Base-by-base conservation (phyloP, 2,113 vertebrate species). In the Peromyscus maniculatus region DNA sequence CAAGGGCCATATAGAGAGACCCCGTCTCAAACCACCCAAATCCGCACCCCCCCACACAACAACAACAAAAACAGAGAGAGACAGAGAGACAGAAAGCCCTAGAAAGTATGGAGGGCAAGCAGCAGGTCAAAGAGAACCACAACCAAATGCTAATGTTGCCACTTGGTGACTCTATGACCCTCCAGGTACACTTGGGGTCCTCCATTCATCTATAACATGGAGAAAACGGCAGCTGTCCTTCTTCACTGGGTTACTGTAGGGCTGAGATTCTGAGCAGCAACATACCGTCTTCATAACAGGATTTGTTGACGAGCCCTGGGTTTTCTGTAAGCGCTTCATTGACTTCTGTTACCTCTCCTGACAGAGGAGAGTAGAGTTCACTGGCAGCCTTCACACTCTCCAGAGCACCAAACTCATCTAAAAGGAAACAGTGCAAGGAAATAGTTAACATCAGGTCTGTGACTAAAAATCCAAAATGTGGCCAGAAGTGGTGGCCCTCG, bases 351-450 rank as follows among this genome's bases (percentile, higher is more conserved):
- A 99, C 99, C 98, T 99, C 99, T 97, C 99, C 99, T 1, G 99
- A 99, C 93, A 99, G 95, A 92, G 99, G 99, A 52, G 99, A 99
- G 97, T 99, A 99, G 52, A 99, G 99, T 98, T 99, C 99, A 98
- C 99, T 99, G 96, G 99, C 99, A 98, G 99, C 99, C 98, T 99
- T 99, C 87, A 99, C 99, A 83, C 99, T 99, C 98, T 99, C 99
- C 98, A 99, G 98, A 97, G 99, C 99, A 94, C 99, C 99, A 98
- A 99, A 99, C 97, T 99, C 99, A 98, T 99, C 99, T 99, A 97
- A 67, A 98, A 78, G 75, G 64, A 93, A 59, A 90, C 86, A 95
- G 88, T 79, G 52, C 57, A 89, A 92, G 79, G 55, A 90, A 88
- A 87, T 24, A 96, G 72, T 92, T 92, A 82, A 52, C 66, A 46